phyloP scores from a whole-genome alignment of 2,888 invertebrate genomes.

The Melolontha melolontha region DNA sequence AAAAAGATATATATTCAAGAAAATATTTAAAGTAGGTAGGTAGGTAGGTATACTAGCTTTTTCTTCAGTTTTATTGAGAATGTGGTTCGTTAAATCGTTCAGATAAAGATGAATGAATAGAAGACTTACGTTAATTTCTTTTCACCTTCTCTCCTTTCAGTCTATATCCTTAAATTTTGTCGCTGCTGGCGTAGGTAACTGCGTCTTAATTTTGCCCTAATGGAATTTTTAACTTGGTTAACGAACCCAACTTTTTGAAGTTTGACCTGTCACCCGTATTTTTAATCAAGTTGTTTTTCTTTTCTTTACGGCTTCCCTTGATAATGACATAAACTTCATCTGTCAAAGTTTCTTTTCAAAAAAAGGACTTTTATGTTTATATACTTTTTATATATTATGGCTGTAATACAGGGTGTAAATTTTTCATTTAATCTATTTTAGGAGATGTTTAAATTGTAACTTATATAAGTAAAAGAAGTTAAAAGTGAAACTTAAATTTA shows the following conservation, averaged over 20 bases:
- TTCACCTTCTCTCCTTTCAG: neutral
- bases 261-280: conserved; percentile 38
- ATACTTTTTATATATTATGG: no score
- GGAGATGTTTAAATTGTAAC: no score
- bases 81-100: neutral
- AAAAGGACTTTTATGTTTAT: neutral
- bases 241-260: conserved; percentile 44
- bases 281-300: conserved; percentile 29
- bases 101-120: conserved; percentile 8
- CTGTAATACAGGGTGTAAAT: neutral
- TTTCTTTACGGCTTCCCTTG: conserved; percentile 24
- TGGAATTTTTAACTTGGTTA: conserved; percentile 52
- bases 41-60: no score
- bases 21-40: no score
- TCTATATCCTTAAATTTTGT: neutral
- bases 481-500: no score
- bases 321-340: conserved; percentile 25
- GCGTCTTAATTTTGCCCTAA: conserved; percentile 48
- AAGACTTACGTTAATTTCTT: conserved; percentile 20
- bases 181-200: conserved; percentile 30
- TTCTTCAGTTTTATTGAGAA: neutral
- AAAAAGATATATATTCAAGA: no score
- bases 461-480: no score
- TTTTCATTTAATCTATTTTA: neutral
- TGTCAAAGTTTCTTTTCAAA: conserved; percentile 15